Evolutionary conservation across 1,140 invertebrate genomes (phyloP).

Genomic region (Cyclargus thomasi): DNA sequence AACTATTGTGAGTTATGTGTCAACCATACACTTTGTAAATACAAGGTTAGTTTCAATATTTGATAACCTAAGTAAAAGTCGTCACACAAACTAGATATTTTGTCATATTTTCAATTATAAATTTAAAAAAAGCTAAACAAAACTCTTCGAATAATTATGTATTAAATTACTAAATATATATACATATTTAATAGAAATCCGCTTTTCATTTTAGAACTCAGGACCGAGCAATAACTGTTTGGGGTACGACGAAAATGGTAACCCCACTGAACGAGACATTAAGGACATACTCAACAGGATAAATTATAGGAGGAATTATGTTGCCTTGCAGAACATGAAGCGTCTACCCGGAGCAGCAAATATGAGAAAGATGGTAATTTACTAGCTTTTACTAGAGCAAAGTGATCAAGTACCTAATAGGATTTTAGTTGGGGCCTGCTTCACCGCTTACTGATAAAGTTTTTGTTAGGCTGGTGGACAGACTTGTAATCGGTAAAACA

Average conservation of each 20-base stretch:
- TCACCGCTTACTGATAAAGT: neutral
- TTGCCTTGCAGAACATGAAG: slow-evolving; percentile 46
- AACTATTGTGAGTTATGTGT: slow-evolving; percentile 53
- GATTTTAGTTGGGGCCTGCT: no score
- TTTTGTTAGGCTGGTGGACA: neutral
- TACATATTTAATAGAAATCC: no score
- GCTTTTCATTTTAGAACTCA: slow-evolving; percentile 32
- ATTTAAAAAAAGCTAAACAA: no score
- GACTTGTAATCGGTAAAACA: neutral
- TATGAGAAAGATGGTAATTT: slow-evolving; percentile 59
- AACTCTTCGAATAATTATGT: no score
- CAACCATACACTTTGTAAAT: slow-evolving; percentile 50
- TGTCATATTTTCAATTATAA: no score
- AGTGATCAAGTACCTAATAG: neutral
- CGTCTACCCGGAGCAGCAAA: slow-evolving; percentile 50
- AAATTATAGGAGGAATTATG: slow-evolving; percentile 52
- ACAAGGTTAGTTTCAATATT: slow-evolving; percentile 31
- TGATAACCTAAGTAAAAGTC: no score
- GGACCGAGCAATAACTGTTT: slow-evolving; percentile 42
- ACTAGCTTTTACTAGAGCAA: neutral
- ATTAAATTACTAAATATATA: no score
- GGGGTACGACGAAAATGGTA: slow-evolving; percentile 38
- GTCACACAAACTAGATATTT: no score
- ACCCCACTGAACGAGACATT: slow-evolving; percentile 38
- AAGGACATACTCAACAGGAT: slow-evolving; percentile 45